Percentiles rank a stretch among this genome's conserved stretches.
phyloP scores from a whole-genome alignment of 2,888 invertebrate species.

The Leptodirus hochenwartii region DNA sequence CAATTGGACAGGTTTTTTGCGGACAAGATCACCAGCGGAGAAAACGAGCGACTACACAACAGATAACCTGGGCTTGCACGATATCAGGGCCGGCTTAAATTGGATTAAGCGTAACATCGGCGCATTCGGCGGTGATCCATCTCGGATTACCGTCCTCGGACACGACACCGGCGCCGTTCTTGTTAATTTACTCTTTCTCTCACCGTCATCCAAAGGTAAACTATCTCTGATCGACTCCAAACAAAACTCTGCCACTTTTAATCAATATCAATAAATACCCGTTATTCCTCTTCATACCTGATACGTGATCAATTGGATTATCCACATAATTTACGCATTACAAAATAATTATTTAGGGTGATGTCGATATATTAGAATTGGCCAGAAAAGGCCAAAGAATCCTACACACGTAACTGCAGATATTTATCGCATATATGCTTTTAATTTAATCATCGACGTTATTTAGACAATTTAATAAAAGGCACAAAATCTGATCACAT shows the following conservation, averaged over 20 bases:
- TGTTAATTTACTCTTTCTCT: conserved; percentile 65
- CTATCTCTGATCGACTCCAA: too few relatives aligned
- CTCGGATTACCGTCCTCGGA: conserved; percentile 63
- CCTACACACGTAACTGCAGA: too few relatives aligned
- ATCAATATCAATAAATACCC: background rate
- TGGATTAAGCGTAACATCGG: conserved; percentile 74
- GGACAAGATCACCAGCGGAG: conserved; percentile 27
- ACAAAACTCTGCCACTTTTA: background rate
- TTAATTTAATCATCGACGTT: too few relatives aligned
- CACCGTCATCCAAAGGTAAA: conserved; percentile 57
- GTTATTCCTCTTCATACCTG: too few relatives aligned
- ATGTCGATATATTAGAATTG: too few relatives aligned
- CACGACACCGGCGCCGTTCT: conserved; percentile 78
- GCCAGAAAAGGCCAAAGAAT: too few relatives aligned
- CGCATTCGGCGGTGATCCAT: conserved; percentile 77
- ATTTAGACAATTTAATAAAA: too few relatives aligned
- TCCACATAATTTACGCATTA: too few relatives aligned
- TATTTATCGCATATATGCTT: too few relatives aligned
- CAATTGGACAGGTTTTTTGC: conserved; percentile 40
- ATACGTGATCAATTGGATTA: too few relatives aligned
- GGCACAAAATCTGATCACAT: too few relatives aligned
- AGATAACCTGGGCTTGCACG: conserved; percentile 62
- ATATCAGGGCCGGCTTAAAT: conserved; percentile 61
- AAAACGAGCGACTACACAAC: conserved; percentile 26
- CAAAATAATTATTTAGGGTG: too few relatives aligned